These are phyloP conservation scores for Drosophila dives DNA, from an alignment of 2,888 invertebrate genomes.

Conservation along the genomic window DNA sequence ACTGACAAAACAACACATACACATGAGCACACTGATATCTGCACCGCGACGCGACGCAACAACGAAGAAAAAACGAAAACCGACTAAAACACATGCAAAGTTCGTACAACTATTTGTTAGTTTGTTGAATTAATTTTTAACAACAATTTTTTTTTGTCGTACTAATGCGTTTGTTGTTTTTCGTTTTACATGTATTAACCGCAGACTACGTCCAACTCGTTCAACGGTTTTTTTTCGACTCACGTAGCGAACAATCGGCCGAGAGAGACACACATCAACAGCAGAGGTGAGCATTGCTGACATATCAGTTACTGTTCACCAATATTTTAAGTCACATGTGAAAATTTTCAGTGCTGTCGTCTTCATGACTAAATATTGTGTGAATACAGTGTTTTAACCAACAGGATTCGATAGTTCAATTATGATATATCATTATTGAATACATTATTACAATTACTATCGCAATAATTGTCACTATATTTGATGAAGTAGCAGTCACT, in stretches of 20 bases:
- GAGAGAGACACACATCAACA: constrained; percentile 43
- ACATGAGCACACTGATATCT: constrained; percentile 26
- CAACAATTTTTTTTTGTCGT: constrained; percentile 47
- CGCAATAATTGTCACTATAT: not conserved
- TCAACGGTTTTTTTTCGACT: constrained; percentile 63
- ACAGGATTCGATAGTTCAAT: not conserved
- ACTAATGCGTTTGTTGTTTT: constrained; percentile 37
- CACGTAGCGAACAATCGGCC: constrained; percentile 39
- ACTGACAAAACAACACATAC: constrained; percentile 26
- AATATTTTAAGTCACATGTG: constrained; percentile 3
- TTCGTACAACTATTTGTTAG: constrained; percentile 42
- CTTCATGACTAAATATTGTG: no score
- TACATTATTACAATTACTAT: not conserved
- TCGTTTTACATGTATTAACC: constrained; percentile 35
- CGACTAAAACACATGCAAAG: constrained; percentile 22
- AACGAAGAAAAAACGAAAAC: constrained; percentile 10
- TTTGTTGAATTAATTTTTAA: constrained; percentile 49
- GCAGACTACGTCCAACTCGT: constrained; percentile 66
- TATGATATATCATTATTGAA: not conserved
- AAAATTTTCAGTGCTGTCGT: not conserved
- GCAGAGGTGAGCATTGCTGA: constrained; percentile 33
- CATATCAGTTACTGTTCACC: constrained; percentile 20
- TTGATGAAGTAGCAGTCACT: constrained; percentile 9
- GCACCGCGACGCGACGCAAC: constrained; percentile 26
- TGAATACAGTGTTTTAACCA: no score